Percentiles rank a stretch among this genome's conserved stretches.
Conservation (phyloP, 1,140 invertebrate species). For the Megathymus violae region DNA sequence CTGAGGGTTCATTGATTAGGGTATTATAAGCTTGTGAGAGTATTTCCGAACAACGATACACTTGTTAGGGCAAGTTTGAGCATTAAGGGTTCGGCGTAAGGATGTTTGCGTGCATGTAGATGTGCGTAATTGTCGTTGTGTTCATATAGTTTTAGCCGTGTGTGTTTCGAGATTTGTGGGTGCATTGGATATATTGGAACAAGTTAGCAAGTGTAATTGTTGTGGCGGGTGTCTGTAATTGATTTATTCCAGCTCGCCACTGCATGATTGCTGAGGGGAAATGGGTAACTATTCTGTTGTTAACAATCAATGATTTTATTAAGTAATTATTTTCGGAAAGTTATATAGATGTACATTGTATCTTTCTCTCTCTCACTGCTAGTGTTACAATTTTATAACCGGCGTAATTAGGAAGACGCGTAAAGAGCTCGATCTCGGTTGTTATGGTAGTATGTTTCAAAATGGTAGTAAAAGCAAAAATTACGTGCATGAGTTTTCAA, state of each 20-base stretch:
- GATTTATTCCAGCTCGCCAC: slow-evolving; percentile 54
- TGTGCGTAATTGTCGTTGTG: slow-evolving; percentile 31
- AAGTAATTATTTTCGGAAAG: slow-evolving; percentile 22
- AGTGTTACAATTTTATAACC: too few relatives aligned
- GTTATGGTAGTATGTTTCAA: too few relatives aligned
- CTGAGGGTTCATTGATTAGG: slow-evolving; percentile 61
- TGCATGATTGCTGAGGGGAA: slow-evolving; percentile 38
- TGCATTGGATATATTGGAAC: slow-evolving; percentile 35
- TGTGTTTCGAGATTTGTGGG: slow-evolving; percentile 29
- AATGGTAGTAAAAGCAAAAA: too few relatives aligned
- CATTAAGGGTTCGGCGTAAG: slow-evolving; percentile 22
- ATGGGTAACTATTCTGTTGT: slow-evolving; percentile 39
- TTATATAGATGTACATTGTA: too few relatives aligned
- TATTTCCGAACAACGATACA: slow-evolving; percentile 37
- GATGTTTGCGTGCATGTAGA: slow-evolving; percentile 28
- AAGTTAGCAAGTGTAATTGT: slow-evolving; percentile 65
- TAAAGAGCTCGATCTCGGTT: too few relatives aligned
- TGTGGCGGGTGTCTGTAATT: slow-evolving; percentile 60
- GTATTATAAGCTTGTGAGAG: slow-evolving; percentile 61
- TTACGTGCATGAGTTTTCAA: too few relatives aligned
- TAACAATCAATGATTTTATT: slow-evolving; percentile 47
- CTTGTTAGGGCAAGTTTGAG: slow-evolving; percentile 41
- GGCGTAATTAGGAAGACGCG: too few relatives aligned
- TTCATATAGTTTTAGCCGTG: not conserved
- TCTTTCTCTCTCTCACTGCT: too few relatives aligned